These are phyloP conservation scores for Erythrocercus mccallii DNA, from an alignment of 2,113 vertebrate genomes.

Conservation along the genomic window DNA sequence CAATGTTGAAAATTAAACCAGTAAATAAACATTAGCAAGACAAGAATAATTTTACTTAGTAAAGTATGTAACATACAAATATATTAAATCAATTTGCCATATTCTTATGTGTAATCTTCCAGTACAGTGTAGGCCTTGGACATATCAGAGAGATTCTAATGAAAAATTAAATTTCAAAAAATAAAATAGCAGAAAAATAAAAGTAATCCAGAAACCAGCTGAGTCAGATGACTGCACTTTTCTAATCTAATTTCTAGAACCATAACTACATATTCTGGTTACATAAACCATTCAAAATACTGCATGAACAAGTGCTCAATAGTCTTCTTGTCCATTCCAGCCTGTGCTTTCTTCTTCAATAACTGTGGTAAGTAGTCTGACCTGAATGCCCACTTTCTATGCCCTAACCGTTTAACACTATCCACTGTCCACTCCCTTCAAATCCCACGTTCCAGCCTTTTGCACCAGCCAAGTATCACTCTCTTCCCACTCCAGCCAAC, in stretches of 20 bases:
- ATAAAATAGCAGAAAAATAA: not conserved
- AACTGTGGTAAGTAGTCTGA: fast-evolving
- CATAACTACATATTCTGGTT: not conserved
- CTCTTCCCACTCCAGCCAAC: not conserved
- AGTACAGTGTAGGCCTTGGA: not conserved
- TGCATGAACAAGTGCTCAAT: not conserved
- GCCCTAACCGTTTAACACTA: not conserved
- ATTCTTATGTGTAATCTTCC: not conserved
- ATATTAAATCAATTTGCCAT: not conserved
- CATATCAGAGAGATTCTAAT: not conserved
- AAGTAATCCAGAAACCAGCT: not conserved
- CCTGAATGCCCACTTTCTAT: not conserved
- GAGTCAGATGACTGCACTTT: not conserved
- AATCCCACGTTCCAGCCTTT: not conserved
- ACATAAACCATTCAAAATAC: not conserved
- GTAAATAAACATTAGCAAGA: not conserved
- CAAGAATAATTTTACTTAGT: not conserved
- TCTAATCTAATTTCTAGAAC: not conserved
- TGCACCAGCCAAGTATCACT: not conserved
- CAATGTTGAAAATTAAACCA: not conserved
- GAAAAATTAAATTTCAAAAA: not conserved
- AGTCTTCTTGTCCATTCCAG: not conserved
- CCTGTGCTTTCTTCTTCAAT: not conserved
- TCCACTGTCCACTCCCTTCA: fast-evolving
- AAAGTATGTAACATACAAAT: not conserved